Base-by-base conservation (phyloP, 2,888 invertebrate species). In the Aradus depressus region DNA sequence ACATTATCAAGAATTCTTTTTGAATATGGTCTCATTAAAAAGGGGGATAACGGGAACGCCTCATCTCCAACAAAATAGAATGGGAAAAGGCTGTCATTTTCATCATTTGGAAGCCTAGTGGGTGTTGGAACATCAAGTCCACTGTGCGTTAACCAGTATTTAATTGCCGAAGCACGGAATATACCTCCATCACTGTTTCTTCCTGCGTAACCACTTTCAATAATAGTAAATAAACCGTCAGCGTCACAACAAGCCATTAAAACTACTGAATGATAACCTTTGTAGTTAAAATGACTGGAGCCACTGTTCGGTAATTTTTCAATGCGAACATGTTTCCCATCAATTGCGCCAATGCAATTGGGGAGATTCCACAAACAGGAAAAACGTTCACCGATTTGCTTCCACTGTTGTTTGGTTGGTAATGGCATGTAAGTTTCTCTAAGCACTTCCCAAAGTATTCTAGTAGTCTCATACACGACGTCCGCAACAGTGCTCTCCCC, bases 171-270 rank as follows among this genome's bases (percentile, higher is more conserved):
- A 14, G 57, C 55, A 39, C 49, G 48, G 45, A 62, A 64, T 38
- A 64, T 60, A 18, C 61, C 60, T 16, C 62, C 62, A 59, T 65
- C 62, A 58, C 59, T 64, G 42, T 63, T 62, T 57, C 63, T 51
- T 18, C 61, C 63, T 50, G 61, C 57, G 52, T 50, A 61, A 22
- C 64, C 62, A 26, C 57, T 52, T 61, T 64, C 62, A 26, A 63
- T 59, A 35, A 58, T 57, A 6, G 58, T 61, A 55, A 64, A 64
- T 16, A 56, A 25, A 12, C 61, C 61, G 58, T 62, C 61, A 14
- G 62, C 63, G 56, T 63, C 61, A 45, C 61, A 58, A 52, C 57
- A 59, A 21, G 54, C 61, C 56, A 64, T 26, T 51, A 66, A 56
- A 21, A 64, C 61, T 39, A 61, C 60, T 6, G 64, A 63, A 54